phyloP scores from a whole-genome alignment of 2,888 invertebrate species.

The Tinea semifulvella region DNA sequence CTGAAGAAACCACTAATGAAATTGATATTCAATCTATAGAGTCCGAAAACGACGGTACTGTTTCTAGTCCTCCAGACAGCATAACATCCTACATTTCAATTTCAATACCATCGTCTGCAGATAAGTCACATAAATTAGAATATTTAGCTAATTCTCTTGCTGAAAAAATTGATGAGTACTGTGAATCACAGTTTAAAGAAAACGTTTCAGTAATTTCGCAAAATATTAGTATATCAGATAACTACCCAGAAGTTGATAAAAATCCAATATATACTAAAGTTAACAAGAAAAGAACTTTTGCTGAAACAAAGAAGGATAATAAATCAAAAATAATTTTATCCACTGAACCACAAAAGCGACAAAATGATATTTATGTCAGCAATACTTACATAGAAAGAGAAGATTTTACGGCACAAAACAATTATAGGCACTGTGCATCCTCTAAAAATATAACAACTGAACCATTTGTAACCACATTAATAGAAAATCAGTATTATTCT shows the following conservation, averaged over 20 bases:
- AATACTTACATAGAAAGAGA: constrained; percentile 52
- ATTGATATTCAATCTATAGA: constrained; percentile 43
- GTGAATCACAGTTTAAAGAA: constrained; percentile 55
- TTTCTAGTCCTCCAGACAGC: constrained; percentile 57
- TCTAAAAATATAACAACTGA: constrained; percentile 58
- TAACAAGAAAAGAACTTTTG: constrained; percentile 64
- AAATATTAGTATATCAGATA: constrained; percentile 24
- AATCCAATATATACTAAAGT: constrained; percentile 50
- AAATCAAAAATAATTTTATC: constrained; percentile 23
- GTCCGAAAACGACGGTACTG: constrained; percentile 58
- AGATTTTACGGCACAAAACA: constrained; percentile 43
- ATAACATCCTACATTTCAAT: constrained; percentile 63
- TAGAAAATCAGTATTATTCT: constrained; percentile 76
- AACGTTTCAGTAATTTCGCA: constrained; percentile 28
- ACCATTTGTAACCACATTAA: constrained; percentile 59
- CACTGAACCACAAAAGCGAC: constrained; percentile 25
- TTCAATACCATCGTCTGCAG: constrained; percentile 57
- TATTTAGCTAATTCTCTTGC: constrained; percentile 59
- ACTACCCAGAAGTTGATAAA: constrained; percentile 36
- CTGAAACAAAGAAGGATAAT: constrained; percentile 51
- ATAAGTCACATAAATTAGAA: constrained; percentile 58
- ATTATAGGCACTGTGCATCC: constrained; percentile 37
- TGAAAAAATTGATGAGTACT: constrained; percentile 63
- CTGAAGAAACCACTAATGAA: constrained; percentile 27
- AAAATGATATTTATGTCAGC: constrained; percentile 46